phyloP scores from a whole-genome alignment of 2,113 vertebrate genomes.

The Serinus canaria region DNA sequence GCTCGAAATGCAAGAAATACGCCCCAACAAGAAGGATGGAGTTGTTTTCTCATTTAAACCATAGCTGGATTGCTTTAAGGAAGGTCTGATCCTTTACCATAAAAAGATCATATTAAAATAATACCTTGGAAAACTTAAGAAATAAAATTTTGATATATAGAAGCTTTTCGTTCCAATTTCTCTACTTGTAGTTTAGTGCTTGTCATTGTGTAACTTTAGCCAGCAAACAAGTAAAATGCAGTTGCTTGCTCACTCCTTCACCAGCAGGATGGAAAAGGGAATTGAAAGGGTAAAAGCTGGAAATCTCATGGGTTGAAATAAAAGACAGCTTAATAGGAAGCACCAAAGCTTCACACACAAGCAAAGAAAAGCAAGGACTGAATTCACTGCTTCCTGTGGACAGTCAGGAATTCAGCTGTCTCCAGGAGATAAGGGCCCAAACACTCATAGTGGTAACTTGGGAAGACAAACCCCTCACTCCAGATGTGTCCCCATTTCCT shows the following conservation, averaged over 20 bases:
- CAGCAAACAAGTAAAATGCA: too few relatives aligned
- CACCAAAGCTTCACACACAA: not conserved
- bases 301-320: not conserved
- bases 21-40: not conserved
- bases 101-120: not conserved
- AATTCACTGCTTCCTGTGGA: not conserved
- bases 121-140: not conserved
- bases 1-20: not conserved
- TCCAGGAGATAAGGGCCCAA: too few relatives aligned
- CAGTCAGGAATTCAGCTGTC: not conserved
- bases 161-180: not conserved
- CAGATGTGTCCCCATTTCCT: accelerated
- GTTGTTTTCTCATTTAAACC: not conserved
- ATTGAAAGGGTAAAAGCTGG: not conserved
- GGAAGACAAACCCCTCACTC: not conserved
- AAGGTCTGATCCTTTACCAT: not conserved
- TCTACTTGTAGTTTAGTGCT: not conserved
- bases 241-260: not conserved
- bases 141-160: not conserved
- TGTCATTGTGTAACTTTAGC: not conserved
- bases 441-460: accelerated
- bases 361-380: not conserved
- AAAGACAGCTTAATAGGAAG: not conserved
- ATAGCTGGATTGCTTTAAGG: not conserved
- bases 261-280: not conserved